Base-by-base conservation (phyloP, 2,888 invertebrate species). In the Thyatira batis region DNA sequence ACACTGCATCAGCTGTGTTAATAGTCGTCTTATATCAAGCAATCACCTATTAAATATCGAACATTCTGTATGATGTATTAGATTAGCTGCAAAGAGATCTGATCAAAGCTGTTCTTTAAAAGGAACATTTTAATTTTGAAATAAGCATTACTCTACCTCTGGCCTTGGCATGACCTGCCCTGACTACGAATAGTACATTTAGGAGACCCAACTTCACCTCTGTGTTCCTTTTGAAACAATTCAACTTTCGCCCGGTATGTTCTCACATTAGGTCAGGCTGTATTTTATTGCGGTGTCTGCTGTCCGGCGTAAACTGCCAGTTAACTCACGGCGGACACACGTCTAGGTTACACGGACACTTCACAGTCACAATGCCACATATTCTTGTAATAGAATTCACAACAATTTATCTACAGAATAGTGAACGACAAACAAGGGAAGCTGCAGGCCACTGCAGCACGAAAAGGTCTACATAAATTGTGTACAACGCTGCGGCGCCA, bases 261-360 rank as follows among this genome's bases (percentile, higher is more conserved):
- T 69, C 67, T 65, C 72, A 73, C 78, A 76, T 81, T 78, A 75
- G 61, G 72, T 64, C 59, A 58, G 69, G 58, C 54, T 61, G 64
- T 76, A 75, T 82, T 81, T 82, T 80, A 81, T 78, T 78, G 77
- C 69, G 73, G 75, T 73, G 71, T 68, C 71, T 70, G 66, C 60
- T 73, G 65, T 60, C 64, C 63, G 60, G 60, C 65, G 64, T 68
- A 74, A 78, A 79, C 76, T 73, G 66, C 68, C 76, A 67, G 73
- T 76, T 78, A 80, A 73, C 76, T 73, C 68, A 64, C 58, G 61
- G 63, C 53, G 59, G 53, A 56, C 57, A 56, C 60, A 58, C 3
- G 6, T 3, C 44, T 27, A 28, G 27, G 57, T 48, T 48, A 50
- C 58, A 54, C 55, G 51, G 39, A 39, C 39, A 39, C 33, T 33